These are phyloP conservation scores for Onthophagus sagittarius DNA, from an alignment of 2,888 invertebrate genomes.

Conservation along the genomic window DNA sequence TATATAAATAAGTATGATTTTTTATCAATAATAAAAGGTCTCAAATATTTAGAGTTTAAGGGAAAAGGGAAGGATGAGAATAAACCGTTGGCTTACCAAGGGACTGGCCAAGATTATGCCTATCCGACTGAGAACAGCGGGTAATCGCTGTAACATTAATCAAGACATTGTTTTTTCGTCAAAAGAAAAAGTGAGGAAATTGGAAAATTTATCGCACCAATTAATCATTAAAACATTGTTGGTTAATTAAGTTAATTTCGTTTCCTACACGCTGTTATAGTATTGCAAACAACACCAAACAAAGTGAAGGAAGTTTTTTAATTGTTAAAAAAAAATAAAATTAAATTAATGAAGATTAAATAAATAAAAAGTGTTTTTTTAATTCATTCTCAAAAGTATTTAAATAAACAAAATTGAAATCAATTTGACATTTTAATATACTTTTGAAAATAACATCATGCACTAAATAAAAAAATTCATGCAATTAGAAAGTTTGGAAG, in stretches of 20 bases:
- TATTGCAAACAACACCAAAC: conserved; percentile 35
- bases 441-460: conserved; percentile 31
- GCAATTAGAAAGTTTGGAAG: conserved; percentile 41
- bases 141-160: conserved; percentile 82
- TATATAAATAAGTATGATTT: no score
- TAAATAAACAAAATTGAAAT: no score
- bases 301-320: conserved; percentile 30
- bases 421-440: no score
- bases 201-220: neutral
- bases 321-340: neutral
- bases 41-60: neutral
- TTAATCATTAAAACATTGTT: conserved; percentile 6
- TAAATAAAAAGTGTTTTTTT: neutral
- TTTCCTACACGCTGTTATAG: conserved; percentile 33
- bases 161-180: conserved; percentile 44
- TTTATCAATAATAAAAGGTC: no score
- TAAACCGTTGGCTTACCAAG: conserved; percentile 71
- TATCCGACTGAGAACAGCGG: conserved; percentile 93
- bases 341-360: neutral
- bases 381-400: neutral
- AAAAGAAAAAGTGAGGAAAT: conserved; percentile 23
- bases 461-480: conserved; percentile 34
- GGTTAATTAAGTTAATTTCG: neutral
- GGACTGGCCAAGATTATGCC: conserved; percentile 95
- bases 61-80: conserved; percentile 34